Percentiles rank a stretch among this genome's conserved stretches.
These are phyloP conservation scores for Hylaeus anthracinus DNA, from an alignment of 1,140 invertebrate species.

Conservation along the genomic window DNA sequence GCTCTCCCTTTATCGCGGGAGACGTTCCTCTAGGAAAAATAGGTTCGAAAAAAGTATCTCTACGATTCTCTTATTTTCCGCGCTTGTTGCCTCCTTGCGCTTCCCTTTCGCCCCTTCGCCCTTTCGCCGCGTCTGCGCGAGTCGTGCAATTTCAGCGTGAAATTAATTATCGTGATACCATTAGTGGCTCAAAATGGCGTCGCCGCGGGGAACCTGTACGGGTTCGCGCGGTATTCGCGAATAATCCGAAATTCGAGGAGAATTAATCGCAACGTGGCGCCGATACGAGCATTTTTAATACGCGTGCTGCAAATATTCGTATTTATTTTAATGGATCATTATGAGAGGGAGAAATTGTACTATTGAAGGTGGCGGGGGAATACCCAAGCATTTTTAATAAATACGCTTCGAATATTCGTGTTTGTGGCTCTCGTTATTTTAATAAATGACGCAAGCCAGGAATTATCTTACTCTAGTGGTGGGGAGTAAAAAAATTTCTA, in stretches of 20 bases:
- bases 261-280: neutral
- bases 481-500: too few relatives aligned
- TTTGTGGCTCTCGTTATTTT: too few relatives aligned
- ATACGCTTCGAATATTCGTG: too few relatives aligned
- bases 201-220: neutral
- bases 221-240: neutral
- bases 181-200: slow-evolving; percentile 38
- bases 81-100: slow-evolving; percentile 31
- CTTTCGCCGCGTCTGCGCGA: neutral
- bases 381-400: too few relatives aligned
- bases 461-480: too few relatives aligned
- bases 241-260: neutral
- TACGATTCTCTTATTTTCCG: slow-evolving; percentile 41
- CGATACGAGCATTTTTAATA: too few relatives aligned
- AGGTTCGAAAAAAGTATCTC: slow-evolving; percentile 15
- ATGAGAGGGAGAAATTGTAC: too few relatives aligned
- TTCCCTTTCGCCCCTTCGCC: neutral
- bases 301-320: too few relatives aligned
- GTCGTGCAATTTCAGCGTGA: slow-evolving; percentile 10
- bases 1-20: too few relatives aligned
- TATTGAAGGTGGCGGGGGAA: too few relatives aligned
- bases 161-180: slow-evolving; percentile 54
- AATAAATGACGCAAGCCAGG: too few relatives aligned
- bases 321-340: too few relatives aligned
- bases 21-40: slow-evolving; percentile 19